Conservation (phyloP, 2,888 invertebrate species). For the Drosophila sordidapex region DNA sequence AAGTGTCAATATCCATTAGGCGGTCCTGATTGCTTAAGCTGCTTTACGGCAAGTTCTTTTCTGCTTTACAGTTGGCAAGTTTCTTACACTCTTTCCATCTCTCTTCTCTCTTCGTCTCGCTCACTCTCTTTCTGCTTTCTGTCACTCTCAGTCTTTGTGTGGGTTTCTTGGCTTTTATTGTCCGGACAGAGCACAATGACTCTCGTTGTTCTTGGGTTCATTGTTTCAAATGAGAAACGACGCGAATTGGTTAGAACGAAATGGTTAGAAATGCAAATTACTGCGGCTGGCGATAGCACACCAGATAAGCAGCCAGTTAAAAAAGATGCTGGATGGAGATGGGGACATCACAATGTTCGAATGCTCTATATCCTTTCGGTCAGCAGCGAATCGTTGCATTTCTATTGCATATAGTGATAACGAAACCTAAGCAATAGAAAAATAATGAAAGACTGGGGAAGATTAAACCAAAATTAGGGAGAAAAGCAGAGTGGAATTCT, state of each 20-base stretch:
- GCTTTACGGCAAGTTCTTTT: conserved; percentile 79
- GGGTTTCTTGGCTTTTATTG: conserved; percentile 66
- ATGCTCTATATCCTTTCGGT: conserved; percentile 42
- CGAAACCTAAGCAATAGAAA: neutral
- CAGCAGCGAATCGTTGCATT: neutral
- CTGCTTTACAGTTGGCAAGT: conserved; percentile 68
- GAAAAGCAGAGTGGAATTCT: neutral
- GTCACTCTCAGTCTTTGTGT: conserved; percentile 32
- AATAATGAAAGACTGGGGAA: neutral
- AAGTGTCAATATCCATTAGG: conserved; percentile 81
- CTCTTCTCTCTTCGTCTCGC: conserved; percentile 8
- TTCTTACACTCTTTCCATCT: conserved; percentile 49
- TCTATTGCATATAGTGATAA: neutral
- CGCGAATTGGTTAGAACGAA: conserved; percentile 78
- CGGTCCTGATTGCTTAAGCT: conserved; percentile 80
- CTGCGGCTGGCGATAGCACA: conserved; percentile 66
- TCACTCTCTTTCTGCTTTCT: conserved; percentile 7
- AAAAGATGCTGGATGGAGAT: conserved; percentile 4
- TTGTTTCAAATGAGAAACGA: conserved; percentile 79
- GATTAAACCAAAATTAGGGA: neutral
- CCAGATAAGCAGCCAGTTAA: conserved; percentile 54
- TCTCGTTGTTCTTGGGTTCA: conserved; percentile 72
- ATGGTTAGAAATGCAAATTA: conserved; percentile 79
- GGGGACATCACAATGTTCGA: conserved; percentile 41
- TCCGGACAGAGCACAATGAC: conserved; percentile 71